phyloP scores from a whole-genome alignment of 2,797 vertebrate genomes.

The Mus minutoides region DNA sequence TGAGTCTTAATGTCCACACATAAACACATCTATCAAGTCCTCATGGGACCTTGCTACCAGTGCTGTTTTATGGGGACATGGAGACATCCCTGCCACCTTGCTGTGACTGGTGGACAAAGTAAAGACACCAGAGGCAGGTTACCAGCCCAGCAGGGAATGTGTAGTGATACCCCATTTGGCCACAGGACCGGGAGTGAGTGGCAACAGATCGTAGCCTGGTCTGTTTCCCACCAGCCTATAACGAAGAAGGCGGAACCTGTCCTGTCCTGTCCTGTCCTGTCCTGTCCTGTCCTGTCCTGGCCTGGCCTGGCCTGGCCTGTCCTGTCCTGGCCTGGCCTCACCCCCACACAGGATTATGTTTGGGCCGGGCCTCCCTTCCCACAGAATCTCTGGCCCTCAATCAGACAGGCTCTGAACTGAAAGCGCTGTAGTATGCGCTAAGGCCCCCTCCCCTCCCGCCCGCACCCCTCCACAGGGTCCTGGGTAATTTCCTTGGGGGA shows the following conservation, averaged over 20 bases:
- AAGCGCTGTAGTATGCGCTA: background rate
- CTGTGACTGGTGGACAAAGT: too few relatives aligned
- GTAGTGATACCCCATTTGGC: too few relatives aligned
- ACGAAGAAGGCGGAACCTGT: background rate
- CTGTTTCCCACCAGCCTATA: background rate
- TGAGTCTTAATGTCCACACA: fast-evolving
- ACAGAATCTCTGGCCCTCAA: background rate
- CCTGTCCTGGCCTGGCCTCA: background rate
- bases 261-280: background rate
- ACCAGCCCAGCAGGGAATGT: background rate
- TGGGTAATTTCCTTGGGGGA: background rate
- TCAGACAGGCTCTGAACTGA: background rate
- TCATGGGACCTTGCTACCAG: too few relatives aligned
- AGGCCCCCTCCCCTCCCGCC: too few relatives aligned
- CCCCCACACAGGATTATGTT: fast-evolving
- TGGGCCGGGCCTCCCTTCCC: background rate
- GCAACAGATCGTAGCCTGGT: fast-evolving
- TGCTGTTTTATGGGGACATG: too few relatives aligned
- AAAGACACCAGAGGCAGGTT: background rate
- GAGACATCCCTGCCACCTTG: background rate
- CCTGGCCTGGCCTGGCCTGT: background rate
- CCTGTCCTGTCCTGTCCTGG: background rate
- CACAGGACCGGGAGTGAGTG: background rate
- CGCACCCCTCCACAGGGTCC: too few relatives aligned
- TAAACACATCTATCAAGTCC: background rate